Evolutionary conservation across 2,797 vertebrate species (phyloP), one percentile per base, ranked within the genome.

Genomic region (Tamandua tetradactyla): DNA sequence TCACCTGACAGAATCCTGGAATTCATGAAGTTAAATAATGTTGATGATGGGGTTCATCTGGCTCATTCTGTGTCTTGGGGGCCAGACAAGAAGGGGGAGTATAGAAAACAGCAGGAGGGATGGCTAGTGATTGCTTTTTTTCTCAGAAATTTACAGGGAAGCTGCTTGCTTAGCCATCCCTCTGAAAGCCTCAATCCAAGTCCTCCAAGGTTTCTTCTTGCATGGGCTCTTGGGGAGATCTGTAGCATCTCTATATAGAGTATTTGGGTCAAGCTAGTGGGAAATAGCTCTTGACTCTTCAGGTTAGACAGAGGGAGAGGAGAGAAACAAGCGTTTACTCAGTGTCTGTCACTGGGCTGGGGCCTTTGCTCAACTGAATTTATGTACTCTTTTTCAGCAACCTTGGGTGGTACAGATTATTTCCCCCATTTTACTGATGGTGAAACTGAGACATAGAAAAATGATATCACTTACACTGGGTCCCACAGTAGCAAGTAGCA

Each of bases 81-180:
- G 1, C 27, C 3, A 0, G 30, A 25, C 37, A 61, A 59, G 42
- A 44, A 25, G 47, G 3, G 3, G 37, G 32, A 30, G 25, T 2
- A 2, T 4, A 25, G 40, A 6, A 32, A 25, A 42, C 76, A 42
- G 42, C 20, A 37, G 18, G n/a, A 35, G 20, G 44, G 44, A 6
- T 23, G 44, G 35, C 3, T 30, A 52, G 71, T n/a, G 69, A 30
- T 8, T 8, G 30, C 23, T 78, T 4, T 40, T n/a, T 49, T 0
- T 91, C 37, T 57, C 22, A 5, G 64, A 71, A 66, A 37, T 59
- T 90, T 89, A 71, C 15, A 23, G 71, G 47, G 90, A 44, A 76
- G 76, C 22, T 23, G 62, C 44, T 20, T 30, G 27, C 86, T 76
- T 37, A 32, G 64, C 62, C 5, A 30, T n/a, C 30, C 1, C 4